Conservation (phyloP, 2,797 vertebrate genomes). For the Sebastes minor region DNA sequence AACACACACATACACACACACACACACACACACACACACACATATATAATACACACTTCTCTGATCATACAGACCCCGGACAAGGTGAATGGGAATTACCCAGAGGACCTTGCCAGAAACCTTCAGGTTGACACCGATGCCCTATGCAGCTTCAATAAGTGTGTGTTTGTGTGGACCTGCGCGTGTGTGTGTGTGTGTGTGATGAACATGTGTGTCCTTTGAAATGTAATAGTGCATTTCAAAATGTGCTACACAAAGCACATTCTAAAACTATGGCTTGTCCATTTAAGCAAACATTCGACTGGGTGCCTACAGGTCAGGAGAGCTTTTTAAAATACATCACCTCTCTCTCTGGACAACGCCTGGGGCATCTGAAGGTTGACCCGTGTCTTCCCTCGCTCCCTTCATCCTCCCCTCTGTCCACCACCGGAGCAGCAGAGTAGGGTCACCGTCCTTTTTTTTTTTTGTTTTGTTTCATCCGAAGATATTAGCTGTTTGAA, state of each 20-base stretch:
- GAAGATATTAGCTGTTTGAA: conserved; percentile 71
- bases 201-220: conserved; percentile 73
- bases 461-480: conserved; percentile 39
- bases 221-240: conserved; percentile 76
- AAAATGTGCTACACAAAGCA: conserved; percentile 85
- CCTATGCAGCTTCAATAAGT: conserved; percentile 65
- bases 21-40: conserved; percentile 14
- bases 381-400: conserved; percentile 54
- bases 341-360: conserved; percentile 57
- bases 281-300: conserved; percentile 79
- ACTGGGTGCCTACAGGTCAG: conserved; percentile 75
- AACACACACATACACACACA: conserved; percentile 33
- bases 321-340: conserved; percentile 84
- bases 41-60: conserved; percentile 7
- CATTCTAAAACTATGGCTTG: conserved; percentile 75
- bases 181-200: conserved; percentile 16
- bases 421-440: conserved; percentile 14
- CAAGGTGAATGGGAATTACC: conserved; percentile 85
- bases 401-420: conserved; percentile 25
- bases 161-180: conserved; percentile 23
- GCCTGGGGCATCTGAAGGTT: conserved; percentile 75
- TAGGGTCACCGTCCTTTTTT: conserved; percentile 49
- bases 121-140: conserved; percentile 79
- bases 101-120: conserved; percentile 80
- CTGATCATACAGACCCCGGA: conserved; percentile 44